These are phyloP conservation scores for Schizaphis graminum DNA, from an alignment of 2,888 invertebrate genomes.

Conservation along the genomic window DNA sequence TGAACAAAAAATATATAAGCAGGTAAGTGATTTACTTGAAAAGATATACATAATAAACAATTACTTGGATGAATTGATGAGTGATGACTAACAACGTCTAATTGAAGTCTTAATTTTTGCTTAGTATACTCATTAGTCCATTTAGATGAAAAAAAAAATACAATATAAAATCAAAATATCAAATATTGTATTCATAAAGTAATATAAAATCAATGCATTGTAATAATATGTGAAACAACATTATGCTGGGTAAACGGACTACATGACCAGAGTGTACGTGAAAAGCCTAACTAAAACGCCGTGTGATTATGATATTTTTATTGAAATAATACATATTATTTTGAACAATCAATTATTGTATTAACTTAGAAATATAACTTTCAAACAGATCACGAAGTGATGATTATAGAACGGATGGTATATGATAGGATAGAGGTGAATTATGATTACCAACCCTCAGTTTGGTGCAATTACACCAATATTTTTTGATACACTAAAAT, in stretches of 20 bases:
- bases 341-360: not conserved
- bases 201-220: not conserved
- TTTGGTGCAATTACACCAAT: no score
- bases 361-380: not conserved
- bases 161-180: not conserved
- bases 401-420: no score
- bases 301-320: not conserved
- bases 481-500: no score
- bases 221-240: no score
- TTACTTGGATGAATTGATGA: not conserved
- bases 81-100: not conserved
- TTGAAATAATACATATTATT: not conserved
- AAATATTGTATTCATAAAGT: not conserved
- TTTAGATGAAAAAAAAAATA: not conserved
- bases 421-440: no score
- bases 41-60: not conserved
- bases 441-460: no score
- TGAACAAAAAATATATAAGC: not conserved
- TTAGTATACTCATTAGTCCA: not conserved
- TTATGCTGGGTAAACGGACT: not conserved
- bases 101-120: not conserved
- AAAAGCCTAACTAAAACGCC: constrained; percentile 12
- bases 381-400: not conserved
- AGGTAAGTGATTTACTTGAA: not conserved
- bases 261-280: not conserved